Evolutionary conservation across 2,888 invertebrate species (phyloP), one percentile per base, ranked within the genome.

Genomic region (Lycophotia porphyrea): DNA sequence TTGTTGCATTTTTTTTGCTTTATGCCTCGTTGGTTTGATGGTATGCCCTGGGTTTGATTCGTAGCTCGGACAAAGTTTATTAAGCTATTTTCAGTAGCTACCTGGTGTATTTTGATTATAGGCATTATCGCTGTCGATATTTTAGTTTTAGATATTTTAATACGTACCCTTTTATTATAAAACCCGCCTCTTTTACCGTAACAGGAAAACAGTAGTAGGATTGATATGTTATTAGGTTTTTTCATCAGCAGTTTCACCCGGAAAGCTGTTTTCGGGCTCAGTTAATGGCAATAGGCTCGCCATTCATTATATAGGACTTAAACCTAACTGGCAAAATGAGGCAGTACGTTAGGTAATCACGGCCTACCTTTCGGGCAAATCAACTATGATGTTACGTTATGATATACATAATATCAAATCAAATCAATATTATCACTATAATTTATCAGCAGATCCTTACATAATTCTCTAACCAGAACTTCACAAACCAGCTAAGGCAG

Each of bases 391-490:
- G 8, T 27, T 64, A 34, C 15, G 4, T 24, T 24, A 18, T n/a
- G n/a, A 60, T 9, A 13, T n/a, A n/a, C n/a, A n/a, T 27, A n/a
- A 44, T 31, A 15, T 31, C 36, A 68, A 24, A 24, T 47, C 49
- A 76, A 52, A 61, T 71, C n/a, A 79, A 27, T n/a, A 34, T 18
- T 60, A 49, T 42, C 34, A 31, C 0, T 21, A 15, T 15, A 7
- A 71, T 34, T 36, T 34, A 61, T 36, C 72, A 55, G 21, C 27
- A 49, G 21, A 69, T 47, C 1, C 13, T 63, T 63, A 52, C 36
- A 71, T 79, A 36, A 71, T 44, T 11, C n/a, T 5, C 24, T 34
- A 21, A 64, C 34, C 27, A 64, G 55, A 60, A 78, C 58, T 68
- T 36, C 24, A 34, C 49, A 42, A 81, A 49, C 74, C 44, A 60